These are phyloP conservation scores for Pterostichus niger DNA, from an alignment of 2,888 invertebrate species.

Conservation along the genomic window DNA sequence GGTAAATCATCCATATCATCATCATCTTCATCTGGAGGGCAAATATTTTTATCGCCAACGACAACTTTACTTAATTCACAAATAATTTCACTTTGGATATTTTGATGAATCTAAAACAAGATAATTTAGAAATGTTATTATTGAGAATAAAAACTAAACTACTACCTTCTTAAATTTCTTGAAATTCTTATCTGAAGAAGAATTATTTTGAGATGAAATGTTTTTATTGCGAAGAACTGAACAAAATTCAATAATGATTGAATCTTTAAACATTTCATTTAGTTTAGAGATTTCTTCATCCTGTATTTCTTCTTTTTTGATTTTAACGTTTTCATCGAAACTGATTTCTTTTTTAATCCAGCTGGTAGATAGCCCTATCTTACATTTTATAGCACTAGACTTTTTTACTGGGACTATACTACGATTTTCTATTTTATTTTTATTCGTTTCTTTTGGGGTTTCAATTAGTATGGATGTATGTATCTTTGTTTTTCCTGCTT, in stretches of 20 bases:
- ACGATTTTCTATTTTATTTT: background rate
- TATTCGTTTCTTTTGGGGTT: background rate
- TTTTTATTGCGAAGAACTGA: conserved; percentile 53
- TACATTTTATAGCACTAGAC: background rate
- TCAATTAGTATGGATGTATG: background rate
- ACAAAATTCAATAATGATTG: conserved; percentile 69
- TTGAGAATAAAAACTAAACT: background rate
- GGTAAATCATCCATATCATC: conserved; percentile 3
- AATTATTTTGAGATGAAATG: conserved; percentile 12
- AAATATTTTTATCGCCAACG: conserved; percentile 17
- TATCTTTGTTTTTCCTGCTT: background rate
- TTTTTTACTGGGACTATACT: too few relatives aligned
- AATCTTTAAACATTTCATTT: conserved; percentile 71
- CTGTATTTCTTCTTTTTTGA: conserved; percentile 63
- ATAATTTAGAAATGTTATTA: background rate
- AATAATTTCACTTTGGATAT: conserved; percentile 35
- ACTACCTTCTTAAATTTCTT: conserved; percentile 71
- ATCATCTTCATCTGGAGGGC: conserved; percentile 5
- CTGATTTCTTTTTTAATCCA: conserved; percentile 66
- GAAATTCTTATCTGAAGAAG: conserved; percentile 68
- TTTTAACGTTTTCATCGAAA: conserved; percentile 34
- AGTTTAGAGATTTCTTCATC: conserved; percentile 69
- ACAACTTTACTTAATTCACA: conserved; percentile 3
- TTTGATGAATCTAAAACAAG: conserved; percentile 61
- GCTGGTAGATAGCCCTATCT: background rate